Evolutionary conservation across 2,888 invertebrate genomes (phyloP).

Genomic region (Meloe dianella): DNA sequence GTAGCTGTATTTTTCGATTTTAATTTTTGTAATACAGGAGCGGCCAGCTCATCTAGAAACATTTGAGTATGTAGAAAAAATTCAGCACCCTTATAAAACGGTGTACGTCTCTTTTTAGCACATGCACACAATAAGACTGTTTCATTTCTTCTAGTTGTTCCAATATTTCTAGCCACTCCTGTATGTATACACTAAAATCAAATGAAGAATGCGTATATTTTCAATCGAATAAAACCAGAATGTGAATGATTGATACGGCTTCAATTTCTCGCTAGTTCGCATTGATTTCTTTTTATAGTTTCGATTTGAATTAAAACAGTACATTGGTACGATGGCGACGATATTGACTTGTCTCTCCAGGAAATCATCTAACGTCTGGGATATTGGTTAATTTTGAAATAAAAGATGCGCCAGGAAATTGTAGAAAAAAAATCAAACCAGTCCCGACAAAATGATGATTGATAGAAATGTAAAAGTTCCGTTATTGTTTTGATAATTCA

Average conservation of each 20-base stretch:
- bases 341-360: conserved; percentile 1
- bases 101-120: too few species aligned
- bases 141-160: too few species aligned
- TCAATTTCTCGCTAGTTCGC: not conserved
- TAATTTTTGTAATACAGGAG: too few species aligned
- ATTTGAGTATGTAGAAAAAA: too few species aligned
- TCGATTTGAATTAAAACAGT: not conserved
- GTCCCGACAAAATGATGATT: not conserved
- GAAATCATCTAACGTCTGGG: not conserved
- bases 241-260: not conserved
- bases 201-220: too few species aligned
- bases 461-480: not conserved
- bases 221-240: not conserved
- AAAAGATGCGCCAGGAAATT: conserved; percentile 5
- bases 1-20: not conserved
- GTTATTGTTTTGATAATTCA: conserved; percentile 2
- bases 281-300: not conserved
- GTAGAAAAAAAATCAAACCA: not conserved
- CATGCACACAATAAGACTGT: too few species aligned
- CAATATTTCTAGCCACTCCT: too few species aligned
- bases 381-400: conserved; percentile 1
- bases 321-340: not conserved
- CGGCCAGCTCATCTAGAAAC: too few species aligned
- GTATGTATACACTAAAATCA: too few species aligned
- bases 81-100: too few species aligned